These are phyloP conservation scores for Homarus americanus DNA, from an alignment of 1,140 invertebrate species.

Conservation along the genomic window DNA sequence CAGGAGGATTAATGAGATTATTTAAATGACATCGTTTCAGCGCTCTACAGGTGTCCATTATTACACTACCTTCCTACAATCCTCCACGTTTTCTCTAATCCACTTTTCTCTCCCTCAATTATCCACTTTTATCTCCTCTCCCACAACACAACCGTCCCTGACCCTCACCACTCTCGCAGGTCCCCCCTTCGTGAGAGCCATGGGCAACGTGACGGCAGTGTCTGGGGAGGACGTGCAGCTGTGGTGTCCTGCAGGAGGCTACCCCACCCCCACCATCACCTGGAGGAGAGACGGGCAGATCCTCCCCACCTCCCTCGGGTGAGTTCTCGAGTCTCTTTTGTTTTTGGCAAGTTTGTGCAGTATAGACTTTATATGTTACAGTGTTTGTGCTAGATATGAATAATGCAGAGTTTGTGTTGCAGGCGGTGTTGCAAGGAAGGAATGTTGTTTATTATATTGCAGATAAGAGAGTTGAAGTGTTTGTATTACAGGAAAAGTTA, in stretches of 20 bases:
- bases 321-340: neutral
- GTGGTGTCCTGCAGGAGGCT: slow-evolving; percentile 79
- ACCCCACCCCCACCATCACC: slow-evolving; percentile 77
- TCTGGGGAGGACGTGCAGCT: slow-evolving; percentile 78
- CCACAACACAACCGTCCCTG: neutral
- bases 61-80: no score
- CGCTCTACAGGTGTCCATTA: no score
- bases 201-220: slow-evolving; percentile 79
- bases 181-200: slow-evolving; percentile 79
- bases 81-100: neutral
- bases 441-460: no score
- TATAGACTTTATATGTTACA: no score
- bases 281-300: slow-evolving; percentile 79
- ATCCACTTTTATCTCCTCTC: neutral
- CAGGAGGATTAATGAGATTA: no score
- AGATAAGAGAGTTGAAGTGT: no score
- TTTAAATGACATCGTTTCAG: no score
- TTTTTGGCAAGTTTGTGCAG: neutral
- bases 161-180: slow-evolving; percentile 73
- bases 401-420: no score
- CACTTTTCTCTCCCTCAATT: neutral
- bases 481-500: neutral
- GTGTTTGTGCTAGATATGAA: no score
- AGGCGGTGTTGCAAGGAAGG: no score
- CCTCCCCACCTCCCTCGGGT: slow-evolving; percentile 74